Evolutionary conservation across 1,140 invertebrate species (phyloP).

Genomic region (Papilio aristodemus): DNA sequence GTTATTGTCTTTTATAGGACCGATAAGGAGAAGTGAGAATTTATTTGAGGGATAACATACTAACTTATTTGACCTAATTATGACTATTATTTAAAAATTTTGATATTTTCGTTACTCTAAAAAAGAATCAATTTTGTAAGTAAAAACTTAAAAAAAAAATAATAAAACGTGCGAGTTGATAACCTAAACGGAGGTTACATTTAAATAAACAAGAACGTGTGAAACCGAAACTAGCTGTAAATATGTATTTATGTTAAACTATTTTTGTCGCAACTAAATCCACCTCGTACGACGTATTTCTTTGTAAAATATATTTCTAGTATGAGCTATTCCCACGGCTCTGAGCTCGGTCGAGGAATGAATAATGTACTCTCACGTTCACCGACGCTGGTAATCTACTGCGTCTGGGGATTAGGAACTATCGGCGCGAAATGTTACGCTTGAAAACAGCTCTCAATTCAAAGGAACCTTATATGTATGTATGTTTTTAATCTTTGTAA

Average conservation of each 20-base stretch:
- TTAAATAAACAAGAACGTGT: too few relatives aligned
- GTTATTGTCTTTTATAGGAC: too few relatives aligned
- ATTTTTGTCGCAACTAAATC: neutral
- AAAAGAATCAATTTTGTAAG: too few relatives aligned
- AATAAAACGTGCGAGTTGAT: too few relatives aligned
- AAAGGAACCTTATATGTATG: neutral
- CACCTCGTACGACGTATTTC: neutral
- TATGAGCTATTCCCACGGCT: neutral
- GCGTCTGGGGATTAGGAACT: conserved; percentile 6
- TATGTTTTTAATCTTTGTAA: neutral
- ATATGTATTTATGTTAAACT: neutral
- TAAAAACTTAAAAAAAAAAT: too few relatives aligned
- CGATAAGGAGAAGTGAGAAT: too few relatives aligned
- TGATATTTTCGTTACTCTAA: too few relatives aligned
- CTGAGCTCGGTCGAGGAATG: neutral
- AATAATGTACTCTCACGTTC: conserved; percentile 13
- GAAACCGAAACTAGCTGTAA: neutral
- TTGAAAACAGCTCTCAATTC: conserved; percentile 1
- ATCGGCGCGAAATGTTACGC: conserved; percentile 8
- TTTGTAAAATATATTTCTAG: conserved; percentile 9
- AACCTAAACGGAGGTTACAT: too few relatives aligned
- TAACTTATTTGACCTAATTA: too few relatives aligned
- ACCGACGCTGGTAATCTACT: conserved; percentile 13
- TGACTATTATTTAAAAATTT: too few relatives aligned
- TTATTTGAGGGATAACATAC: too few relatives aligned